Evolutionary conservation across 2,797 vertebrate species (phyloP).

Genomic region (Aphelocoma californica): DNA sequence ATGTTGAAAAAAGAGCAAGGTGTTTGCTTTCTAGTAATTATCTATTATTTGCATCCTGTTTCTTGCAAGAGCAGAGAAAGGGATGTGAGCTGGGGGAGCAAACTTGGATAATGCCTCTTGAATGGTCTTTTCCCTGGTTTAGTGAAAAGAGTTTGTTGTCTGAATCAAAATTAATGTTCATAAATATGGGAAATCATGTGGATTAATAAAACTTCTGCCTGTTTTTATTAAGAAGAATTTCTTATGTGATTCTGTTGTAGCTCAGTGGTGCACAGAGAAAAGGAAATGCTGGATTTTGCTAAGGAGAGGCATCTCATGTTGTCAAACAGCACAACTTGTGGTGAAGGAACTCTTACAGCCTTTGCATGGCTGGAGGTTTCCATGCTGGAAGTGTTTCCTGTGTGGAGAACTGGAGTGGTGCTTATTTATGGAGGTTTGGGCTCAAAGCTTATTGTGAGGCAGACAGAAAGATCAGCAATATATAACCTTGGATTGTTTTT

Average conservation of each 20-base stretch:
- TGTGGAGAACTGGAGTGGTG: background rate
- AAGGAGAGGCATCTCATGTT: background rate
- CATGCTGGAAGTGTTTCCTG: background rate
- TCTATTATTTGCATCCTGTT: background rate
- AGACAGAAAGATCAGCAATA: background rate
- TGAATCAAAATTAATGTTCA: background rate
- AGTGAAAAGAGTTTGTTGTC: background rate
- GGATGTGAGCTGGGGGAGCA: background rate
- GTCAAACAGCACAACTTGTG: background rate
- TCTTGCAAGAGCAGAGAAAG: background rate
- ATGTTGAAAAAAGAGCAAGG: background rate
- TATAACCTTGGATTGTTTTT: slow-evolving; percentile 6
- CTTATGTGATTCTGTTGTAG: background rate
- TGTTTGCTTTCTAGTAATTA: background rate
- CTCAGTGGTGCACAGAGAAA: background rate
- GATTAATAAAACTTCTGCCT: background rate
- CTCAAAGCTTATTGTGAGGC: background rate
- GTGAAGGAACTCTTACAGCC: background rate
- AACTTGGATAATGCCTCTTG: background rate
- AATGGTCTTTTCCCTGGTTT: background rate
- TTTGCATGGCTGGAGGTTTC: background rate
- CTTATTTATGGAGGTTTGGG: slow-evolving; percentile 10
- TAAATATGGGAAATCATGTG: background rate
- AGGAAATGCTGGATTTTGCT: background rate
- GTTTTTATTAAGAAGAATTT: background rate